Conservation (phyloP, 2,888 invertebrate genomes). For the Pogonocherus hispidulus region DNA sequence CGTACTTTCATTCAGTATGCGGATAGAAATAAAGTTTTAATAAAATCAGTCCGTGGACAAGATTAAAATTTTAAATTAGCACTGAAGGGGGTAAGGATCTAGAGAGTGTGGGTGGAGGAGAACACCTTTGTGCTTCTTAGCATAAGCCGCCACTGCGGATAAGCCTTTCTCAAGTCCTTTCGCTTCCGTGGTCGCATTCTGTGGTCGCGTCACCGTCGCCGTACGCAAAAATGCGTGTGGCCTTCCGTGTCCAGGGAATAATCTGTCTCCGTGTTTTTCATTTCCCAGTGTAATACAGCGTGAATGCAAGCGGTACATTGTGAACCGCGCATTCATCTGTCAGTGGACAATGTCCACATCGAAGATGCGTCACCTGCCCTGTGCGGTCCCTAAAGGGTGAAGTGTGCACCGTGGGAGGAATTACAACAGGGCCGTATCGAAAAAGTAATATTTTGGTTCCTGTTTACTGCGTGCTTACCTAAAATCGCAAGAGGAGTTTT, state of each 20-base stretch:
- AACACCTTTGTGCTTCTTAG: too few relatives aligned
- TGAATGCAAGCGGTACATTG: slow-evolving; percentile 65
- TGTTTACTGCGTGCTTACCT: too few relatives aligned
- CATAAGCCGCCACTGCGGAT: too few relatives aligned
- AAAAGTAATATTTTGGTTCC: neutral
- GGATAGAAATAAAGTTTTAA: too few relatives aligned
- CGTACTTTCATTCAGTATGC: too few relatives aligned
- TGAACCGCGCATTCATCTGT: slow-evolving; percentile 63
- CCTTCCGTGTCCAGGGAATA: slow-evolving; percentile 40
- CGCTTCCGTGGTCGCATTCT: neutral
- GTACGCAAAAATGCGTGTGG: slow-evolving; percentile 41
- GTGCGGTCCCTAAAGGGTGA: slow-evolving; percentile 50
- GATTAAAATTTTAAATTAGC: too few relatives aligned
- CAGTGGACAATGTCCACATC: slow-evolving; percentile 63
- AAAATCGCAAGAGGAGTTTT: too few relatives aligned
- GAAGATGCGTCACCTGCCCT: slow-evolving; percentile 63
- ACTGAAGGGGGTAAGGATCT: too few relatives aligned
- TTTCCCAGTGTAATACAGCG: slow-evolving; percentile 64
- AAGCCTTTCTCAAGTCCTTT: slow-evolving; percentile 7
- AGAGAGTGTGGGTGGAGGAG: too few relatives aligned
- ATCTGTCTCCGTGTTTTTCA: slow-evolving; percentile 58
- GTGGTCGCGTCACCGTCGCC: neutral
- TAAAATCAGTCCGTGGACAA: too few relatives aligned
- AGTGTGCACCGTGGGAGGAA: slow-evolving; percentile 48
- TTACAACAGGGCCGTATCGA: slow-evolving; percentile 33